phyloP scores from a whole-genome alignment of 1,140 invertebrate species.

The Eumaeus atala region DNA sequence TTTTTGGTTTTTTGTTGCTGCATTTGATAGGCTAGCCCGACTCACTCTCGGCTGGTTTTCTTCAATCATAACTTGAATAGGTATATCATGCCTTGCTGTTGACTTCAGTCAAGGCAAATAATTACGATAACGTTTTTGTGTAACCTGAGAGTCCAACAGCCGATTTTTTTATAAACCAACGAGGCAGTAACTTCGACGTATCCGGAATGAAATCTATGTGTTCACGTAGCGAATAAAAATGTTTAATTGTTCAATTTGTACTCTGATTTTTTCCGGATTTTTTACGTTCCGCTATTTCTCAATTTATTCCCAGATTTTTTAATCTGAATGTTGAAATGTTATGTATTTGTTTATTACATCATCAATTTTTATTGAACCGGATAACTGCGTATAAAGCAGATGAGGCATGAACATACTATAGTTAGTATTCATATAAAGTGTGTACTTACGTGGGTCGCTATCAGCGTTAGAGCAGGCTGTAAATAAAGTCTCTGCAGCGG shows the following conservation, averaged over 20 bases:
- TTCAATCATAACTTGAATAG: no score
- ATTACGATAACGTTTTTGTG: no score
- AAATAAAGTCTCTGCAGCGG: no score
- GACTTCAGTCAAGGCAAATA: no score
- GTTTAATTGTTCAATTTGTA: slow-evolving; percentile 11
- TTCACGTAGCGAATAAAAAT: slow-evolving; percentile 6
- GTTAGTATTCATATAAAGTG: slow-evolving; percentile 10
- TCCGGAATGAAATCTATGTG: slow-evolving; percentile 7
- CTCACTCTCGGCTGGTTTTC: no score
- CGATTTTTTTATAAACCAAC: no score
- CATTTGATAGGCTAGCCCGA: no score
- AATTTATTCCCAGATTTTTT: slow-evolving; percentile 10
- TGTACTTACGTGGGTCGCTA: no score
- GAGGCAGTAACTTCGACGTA: neutral
- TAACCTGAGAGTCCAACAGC: no score
- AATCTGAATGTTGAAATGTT: slow-evolving; percentile 18
- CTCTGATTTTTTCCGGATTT: slow-evolving; percentile 8
- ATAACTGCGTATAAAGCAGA: slow-evolving; percentile 23
- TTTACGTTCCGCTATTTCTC: slow-evolving; percentile 12
- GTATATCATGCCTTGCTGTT: no score
- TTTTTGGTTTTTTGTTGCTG: no score
- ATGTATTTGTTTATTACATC: slow-evolving; percentile 26
- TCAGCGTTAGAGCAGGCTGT: no score
- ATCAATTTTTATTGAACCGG: slow-evolving; percentile 21
- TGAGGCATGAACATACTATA: slow-evolving; percentile 22